Conservation (phyloP, 2,113 vertebrate species). For the Choloepus hoffmanni region DNA sequence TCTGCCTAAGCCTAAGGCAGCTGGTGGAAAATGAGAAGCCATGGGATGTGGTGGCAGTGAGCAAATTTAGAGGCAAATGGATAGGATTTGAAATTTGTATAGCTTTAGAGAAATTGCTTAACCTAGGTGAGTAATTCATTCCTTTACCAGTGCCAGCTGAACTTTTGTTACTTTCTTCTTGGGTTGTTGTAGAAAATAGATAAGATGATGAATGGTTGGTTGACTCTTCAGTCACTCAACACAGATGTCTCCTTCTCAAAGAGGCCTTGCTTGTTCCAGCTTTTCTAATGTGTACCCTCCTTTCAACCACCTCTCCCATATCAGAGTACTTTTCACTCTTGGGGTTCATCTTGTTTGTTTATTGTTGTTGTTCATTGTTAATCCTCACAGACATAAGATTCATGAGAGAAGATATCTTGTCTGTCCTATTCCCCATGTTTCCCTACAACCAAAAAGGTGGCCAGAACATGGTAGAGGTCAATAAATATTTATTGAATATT, state of each 20-base stretch:
- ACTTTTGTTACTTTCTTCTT: not conserved
- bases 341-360: constrained; percentile 10
- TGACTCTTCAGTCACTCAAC: not conserved
- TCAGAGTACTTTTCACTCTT: not conserved
- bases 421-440: not conserved
- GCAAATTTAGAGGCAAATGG: not conserved
- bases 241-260: not conserved
- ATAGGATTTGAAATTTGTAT: not conserved
- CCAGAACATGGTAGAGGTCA: not conserved
- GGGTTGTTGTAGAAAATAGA: constrained; percentile 19
- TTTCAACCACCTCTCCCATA: not conserved
- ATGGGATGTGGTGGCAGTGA: not conserved
- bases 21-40: not conserved
- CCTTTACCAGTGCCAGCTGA: constrained; percentile 20
- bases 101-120: constrained; percentile 14
- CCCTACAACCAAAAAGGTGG: not conserved
- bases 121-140: not conserved
- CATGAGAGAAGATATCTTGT: not conserved
- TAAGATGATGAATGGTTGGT: not conserved
- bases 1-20: not conserved
- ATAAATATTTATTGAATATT: not conserved
- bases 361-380: not conserved
- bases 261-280: not conserved
- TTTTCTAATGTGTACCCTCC: not conserved
- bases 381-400: not conserved